These are phyloP conservation scores for Cyclopterus lumpus DNA, from an alignment of 2,797 vertebrate genomes.

Conservation along the genomic window DNA sequence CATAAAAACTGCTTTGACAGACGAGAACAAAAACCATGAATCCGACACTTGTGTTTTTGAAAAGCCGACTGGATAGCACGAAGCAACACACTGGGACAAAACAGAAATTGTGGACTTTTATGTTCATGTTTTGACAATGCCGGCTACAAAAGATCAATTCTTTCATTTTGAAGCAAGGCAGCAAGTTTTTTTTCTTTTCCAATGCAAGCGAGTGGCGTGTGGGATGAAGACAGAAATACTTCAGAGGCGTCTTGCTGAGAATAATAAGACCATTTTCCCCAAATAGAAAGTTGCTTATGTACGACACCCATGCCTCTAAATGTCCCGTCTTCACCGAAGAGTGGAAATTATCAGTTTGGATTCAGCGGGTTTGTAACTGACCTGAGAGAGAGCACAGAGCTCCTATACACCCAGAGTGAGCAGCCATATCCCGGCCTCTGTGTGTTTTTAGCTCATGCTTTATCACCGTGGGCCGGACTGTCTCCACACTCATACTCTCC, in stretches of 20 bases:
- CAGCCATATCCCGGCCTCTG: slow-evolving; percentile 86
- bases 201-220: slow-evolving; percentile 37
- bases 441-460: slow-evolving; percentile 93
- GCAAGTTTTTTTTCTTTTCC: slow-evolving; percentile 4
- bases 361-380: slow-evolving; percentile 84
- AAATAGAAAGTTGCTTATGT: slow-evolving; percentile 10
- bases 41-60: slow-evolving; percentile 37
- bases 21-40: slow-evolving; percentile 55
- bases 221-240: slow-evolving; percentile 43
- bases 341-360: slow-evolving; percentile 65
- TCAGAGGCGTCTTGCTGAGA: slow-evolving; percentile 51
- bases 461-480: slow-evolving; percentile 91
- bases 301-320: slow-evolving; percentile 51
- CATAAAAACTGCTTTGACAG: slow-evolving; percentile 65
- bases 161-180: slow-evolving; percentile 20
- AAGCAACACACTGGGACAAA: slow-evolving; percentile 46
- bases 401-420: slow-evolving; percentile 88
- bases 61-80: slow-evolving; percentile 38
- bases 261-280: slow-evolving; percentile 34
- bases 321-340: slow-evolving; percentile 59
- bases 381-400: slow-evolving; percentile 89
- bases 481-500: slow-evolving; percentile 92
- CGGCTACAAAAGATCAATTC: slow-evolving; percentile 32
- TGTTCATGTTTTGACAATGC: slow-evolving; percentile 37
- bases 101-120: slow-evolving; percentile 38